Conservation (phyloP, 92 coral and sea anemone genomes). For the Paragorgia papillata region DNA sequence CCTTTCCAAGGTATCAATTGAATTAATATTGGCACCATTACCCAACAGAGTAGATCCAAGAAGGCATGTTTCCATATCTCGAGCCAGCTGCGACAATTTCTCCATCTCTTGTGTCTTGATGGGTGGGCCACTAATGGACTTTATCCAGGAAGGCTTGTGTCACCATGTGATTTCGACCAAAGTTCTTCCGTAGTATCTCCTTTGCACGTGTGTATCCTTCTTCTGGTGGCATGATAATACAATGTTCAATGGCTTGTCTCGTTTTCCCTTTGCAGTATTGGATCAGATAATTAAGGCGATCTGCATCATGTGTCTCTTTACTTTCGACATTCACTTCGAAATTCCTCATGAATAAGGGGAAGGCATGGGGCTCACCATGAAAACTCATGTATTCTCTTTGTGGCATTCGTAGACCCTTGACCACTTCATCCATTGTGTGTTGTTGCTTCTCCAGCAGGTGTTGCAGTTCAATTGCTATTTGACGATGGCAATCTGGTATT, state of each 20-base stretch:
- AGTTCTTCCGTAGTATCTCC: conserved; percentile 53
- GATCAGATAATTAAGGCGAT: conserved; percentile 56
- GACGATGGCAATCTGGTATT: no score
- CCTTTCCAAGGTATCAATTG: conserved; percentile 40
- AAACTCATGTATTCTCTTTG: conserved; percentile 45
- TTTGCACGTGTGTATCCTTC: conserved; percentile 63
- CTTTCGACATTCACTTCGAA: conserved; percentile 51
- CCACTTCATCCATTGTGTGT: conserved; percentile 3
- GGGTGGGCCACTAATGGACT: conserved; percentile 57
- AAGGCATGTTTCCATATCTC: conserved; percentile 63
- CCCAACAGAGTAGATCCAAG: conserved; percentile 55
- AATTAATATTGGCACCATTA: conserved; percentile 47
- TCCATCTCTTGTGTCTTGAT: conserved; percentile 42
- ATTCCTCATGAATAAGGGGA: conserved; percentile 27
- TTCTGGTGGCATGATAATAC: conserved; percentile 56
- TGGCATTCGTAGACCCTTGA: conserved; percentile 56
- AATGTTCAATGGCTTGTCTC: conserved; percentile 59
- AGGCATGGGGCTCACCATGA: conserved; percentile 40
- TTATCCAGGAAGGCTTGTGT: conserved; percentile 58
- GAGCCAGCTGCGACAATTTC: conserved; percentile 51
- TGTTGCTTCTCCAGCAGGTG: conserved; percentile 5
- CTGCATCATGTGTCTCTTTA: conserved; percentile 53
- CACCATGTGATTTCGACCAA: conserved; percentile 60
- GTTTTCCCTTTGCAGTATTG: conserved; percentile 62
- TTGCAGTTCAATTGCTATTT: no score